Base-by-base conservation (phyloP, 2,113 vertebrate genomes). In the Tragelaphus buxtoni region DNA sequence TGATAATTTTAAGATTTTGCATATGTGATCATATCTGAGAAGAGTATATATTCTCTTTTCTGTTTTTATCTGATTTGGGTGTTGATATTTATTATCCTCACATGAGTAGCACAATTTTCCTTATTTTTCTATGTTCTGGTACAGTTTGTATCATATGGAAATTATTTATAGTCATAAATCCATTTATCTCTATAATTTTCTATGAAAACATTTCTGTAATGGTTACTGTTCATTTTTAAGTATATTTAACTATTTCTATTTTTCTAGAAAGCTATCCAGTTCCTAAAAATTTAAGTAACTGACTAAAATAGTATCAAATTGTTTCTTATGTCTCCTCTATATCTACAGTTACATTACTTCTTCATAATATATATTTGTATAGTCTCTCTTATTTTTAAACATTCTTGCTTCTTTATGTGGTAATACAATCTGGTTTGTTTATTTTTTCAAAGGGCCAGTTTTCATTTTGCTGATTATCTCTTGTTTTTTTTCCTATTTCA, bases 201-300 rank as follows among this genome's bases (percentile, higher is more conserved):
- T n/a, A n/a, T n/a, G n/a, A n/a, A n/a, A n/a, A n/a, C n/a, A n/a
- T n/a, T n/a, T n/a, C n/a, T n/a, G n/a, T n/a, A n/a, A n/a, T n/a
- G n/a, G n/a, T n/a, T n/a, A n/a, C n/a, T n/a, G n/a, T n/a, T 60
- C 7, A 79, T 79, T 88, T 81, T 77, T 85, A 65, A 79, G 11
- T 16, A 74, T 65, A 14, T 39, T 63, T 53, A 91, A 58, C 58
- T 65, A 88, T 80, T 88, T 84, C 22, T 45, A 56, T 88, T 96
- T 91, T 91, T 89, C 49, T 56, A 84, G 60, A 42, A 90, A 94
- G 80, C 42, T 32, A 92, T 16, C 7, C 32, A 58, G 51, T n/a
- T 51, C 32, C 35, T 81, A 83, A 97, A 86, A 55, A 76, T 95
- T 96, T 90, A 83, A 87, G 60, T 80, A 61, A 86, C 9, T 60